phyloP scores from a whole-genome alignment of 1,140 invertebrate genomes.

The Tetranychus cinnabarinus region DNA sequence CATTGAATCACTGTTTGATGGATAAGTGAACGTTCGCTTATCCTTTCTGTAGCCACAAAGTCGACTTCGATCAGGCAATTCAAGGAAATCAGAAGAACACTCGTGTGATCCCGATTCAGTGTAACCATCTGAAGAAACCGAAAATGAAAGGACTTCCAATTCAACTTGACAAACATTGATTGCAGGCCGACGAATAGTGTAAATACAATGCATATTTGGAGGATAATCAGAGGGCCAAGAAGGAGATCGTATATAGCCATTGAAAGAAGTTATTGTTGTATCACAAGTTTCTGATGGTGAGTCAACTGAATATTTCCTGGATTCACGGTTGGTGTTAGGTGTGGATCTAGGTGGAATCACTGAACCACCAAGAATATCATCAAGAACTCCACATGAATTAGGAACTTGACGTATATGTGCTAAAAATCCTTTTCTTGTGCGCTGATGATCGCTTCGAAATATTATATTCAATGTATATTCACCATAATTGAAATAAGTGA shows the following conservation, averaged over 20 bases:
- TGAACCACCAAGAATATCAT: not conserved
- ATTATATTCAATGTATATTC: not conserved
- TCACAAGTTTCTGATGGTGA: not conserved
- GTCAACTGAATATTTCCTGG: not conserved
- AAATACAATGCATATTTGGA: not conserved
- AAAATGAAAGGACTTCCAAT: conserved; percentile 4
- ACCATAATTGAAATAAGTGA: no score
- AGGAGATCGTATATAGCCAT: not conserved
- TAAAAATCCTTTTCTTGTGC: conserved; percentile 1
- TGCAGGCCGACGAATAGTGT: not conserved
- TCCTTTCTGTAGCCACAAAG: conserved; percentile 7
- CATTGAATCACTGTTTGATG: conserved; percentile 6
- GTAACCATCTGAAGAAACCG: not conserved
- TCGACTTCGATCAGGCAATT: conserved; percentile 10
- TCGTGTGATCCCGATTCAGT: no score
- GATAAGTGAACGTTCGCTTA: conserved; percentile 5
- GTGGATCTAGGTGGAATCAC: not conserved
- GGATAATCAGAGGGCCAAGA: not conserved
- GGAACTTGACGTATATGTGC: not conserved
- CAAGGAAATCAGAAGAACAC: conserved; percentile 12
- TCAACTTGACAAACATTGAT: conserved; percentile 6
- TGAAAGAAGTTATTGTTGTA: not conserved
- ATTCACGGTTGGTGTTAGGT: not conserved
- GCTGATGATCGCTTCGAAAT: not conserved
- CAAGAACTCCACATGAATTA: not conserved